A percentile compares a stretch with the other conserved stretches of the same genome.
phyloP scores from a whole-genome alignment of 2,888 invertebrate genomes.

The Perdita meconis region DNA sequence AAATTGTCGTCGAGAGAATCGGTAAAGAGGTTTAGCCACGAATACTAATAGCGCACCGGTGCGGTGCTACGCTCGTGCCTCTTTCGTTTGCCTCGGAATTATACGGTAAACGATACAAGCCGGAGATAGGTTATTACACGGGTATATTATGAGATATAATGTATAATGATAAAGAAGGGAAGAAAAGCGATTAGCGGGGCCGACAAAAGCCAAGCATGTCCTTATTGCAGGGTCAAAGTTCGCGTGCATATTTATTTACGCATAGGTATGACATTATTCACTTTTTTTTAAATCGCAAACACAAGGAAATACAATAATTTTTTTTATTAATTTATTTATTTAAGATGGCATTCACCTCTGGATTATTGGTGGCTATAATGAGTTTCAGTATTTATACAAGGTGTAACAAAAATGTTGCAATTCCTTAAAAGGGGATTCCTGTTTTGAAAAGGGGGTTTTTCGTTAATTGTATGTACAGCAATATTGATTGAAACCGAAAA shows the following conservation, averaged over 20 bases:
- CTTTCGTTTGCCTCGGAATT: conserved; percentile 21
- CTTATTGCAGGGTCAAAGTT: not conserved
- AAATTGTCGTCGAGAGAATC: conserved; percentile 22
- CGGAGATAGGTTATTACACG: conserved; percentile 55
- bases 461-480: too few relatives aligned
- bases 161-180: conserved; percentile 14
- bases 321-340: too few relatives aligned
- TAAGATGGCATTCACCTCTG: too few relatives aligned
- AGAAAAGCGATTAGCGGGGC: conserved; percentile 37
- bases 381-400: too few relatives aligned
- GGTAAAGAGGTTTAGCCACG: conserved; percentile 21
- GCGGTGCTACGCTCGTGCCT: conserved; percentile 25
- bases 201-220: conserved; percentile 40
- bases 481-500: too few relatives aligned
- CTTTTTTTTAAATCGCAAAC: not conserved
- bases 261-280: conserved; percentile 4
- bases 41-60: conserved; percentile 35
- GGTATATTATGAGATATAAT: conserved; percentile 28
- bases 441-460: too few relatives aligned
- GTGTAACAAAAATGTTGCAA: too few relatives aligned
- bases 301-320: not conserved
- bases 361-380: too few relatives aligned
- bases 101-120: conserved; percentile 55
- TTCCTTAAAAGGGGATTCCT: too few relatives aligned
- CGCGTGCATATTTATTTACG: conserved; percentile 1